Base-by-base conservation (phyloP, 2,888 invertebrate genomes). In the Troglohyphantes excavatus region DNA sequence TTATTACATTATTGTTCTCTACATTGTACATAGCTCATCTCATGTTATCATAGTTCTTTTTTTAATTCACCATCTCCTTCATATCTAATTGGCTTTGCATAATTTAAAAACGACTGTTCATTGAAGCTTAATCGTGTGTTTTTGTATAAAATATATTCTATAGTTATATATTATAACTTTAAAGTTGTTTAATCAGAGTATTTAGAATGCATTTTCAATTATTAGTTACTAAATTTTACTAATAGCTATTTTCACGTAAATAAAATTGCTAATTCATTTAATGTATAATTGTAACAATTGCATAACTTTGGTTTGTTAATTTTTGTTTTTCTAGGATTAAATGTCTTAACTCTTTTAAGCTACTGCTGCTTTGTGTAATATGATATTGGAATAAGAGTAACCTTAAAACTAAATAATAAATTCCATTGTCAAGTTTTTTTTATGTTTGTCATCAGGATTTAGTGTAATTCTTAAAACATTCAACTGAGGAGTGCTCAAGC, bases 1-100 rank as follows among this genome's bases (percentile, higher is more conserved):
- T 61, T 13, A 46, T 39, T 81, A 46, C 65, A 46, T 46, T 65
- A 26, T 68, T 61, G n/a, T 83, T 75, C 33, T 84, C 26, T 26
- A 59, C 85, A 87, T 87, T 87, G 86, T 87, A 87, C 13, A 87
- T 87, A 87, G 61, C 13, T 87, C 86, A 87, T 87, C 61, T 79
- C 86, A 87, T 87, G 79, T 86, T 72, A 53, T 78, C 72, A 72
- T 79, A 61, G 68, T 67, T 65, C 27, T 84, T 87, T 86, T 76
- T 78, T 46, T 46, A 7, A 46, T n/a, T n/a, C n/a, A 63, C 43
- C 33, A 75, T 61, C 82, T 46, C 9, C 27, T 79, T 79, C 21
- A 13, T 63, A 27, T 87, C 79, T 79, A 72, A 72, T 87, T 72
- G 43, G 63, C 79, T 46, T 72, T 79, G 70, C 59, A 61, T 86